These are phyloP conservation scores for Oscheius sp. DNA, from an alignment of 1,140 invertebrate species.

Conservation along the genomic window DNA sequence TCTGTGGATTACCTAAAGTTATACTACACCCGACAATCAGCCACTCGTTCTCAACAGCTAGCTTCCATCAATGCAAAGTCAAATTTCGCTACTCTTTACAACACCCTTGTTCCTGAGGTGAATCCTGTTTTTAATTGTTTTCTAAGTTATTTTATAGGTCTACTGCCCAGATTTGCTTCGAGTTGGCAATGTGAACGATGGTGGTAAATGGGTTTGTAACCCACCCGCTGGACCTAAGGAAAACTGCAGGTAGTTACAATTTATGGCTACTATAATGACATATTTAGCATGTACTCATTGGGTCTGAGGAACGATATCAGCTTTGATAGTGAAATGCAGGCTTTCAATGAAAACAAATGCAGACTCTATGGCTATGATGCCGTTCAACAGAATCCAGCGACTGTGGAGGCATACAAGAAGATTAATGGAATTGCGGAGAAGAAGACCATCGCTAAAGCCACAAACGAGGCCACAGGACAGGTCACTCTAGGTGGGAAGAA, in stretches of 20 bases:
- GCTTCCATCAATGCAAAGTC: background rate
- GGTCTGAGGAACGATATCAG: constrained; percentile 8
- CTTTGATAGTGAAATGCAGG: constrained; percentile 16
- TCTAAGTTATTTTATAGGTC: constrained; percentile 2
- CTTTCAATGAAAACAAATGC: background rate
- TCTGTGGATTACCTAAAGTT: background rate
- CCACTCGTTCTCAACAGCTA: background rate
- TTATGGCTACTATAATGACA: background rate
- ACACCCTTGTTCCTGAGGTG: background rate
- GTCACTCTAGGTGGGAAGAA: constrained; percentile 10
- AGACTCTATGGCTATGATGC: constrained; percentile 25
- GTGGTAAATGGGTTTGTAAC: constrained; percentile 31
- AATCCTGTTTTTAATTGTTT: too few species aligned
- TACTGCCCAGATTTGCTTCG: constrained; percentile 14
- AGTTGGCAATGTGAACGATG: constrained; percentile 14
- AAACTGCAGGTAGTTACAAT: background rate
- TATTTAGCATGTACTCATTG: constrained; percentile 11
- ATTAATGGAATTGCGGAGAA: constrained; percentile 8
- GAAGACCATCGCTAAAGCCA: background rate
- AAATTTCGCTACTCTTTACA: background rate
- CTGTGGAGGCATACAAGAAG: background rate
- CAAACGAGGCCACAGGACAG: background rate
- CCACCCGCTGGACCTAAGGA: constrained; percentile 6
- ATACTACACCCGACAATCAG: background rate
- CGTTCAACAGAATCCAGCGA: constrained; percentile 3